A percentile compares a stretch with the other conserved stretches of the same genome.
Conservation (phyloP, 2,113 vertebrate genomes). For the Leucoraja erinaceus region DNA sequence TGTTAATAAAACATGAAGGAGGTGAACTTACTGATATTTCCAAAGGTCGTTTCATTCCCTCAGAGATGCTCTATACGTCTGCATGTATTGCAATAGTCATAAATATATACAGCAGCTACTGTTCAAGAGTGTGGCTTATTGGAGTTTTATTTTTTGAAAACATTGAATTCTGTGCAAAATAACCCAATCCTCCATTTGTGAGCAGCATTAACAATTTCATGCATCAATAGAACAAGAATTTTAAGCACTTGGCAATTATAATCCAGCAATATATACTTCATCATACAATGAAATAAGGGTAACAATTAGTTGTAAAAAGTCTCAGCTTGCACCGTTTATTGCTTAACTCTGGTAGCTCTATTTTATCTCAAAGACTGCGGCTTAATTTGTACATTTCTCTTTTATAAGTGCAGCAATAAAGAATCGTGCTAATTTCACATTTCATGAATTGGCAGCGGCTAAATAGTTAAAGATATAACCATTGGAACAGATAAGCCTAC, state of each 20-base stretch:
- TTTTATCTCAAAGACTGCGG: not conserved
- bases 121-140: not conserved
- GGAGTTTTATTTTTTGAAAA: not conserved
- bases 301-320: not conserved
- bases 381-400: not conserved
- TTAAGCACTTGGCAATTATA: not conserved
- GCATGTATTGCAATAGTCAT: not conserved
- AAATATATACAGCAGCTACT: conserved; percentile 27
- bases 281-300: not conserved
- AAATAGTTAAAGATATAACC: not conserved
- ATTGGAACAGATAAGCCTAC: not conserved
- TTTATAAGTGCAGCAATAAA: not conserved
- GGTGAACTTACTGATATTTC: conserved; percentile 15
- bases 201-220: not conserved
- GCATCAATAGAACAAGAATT: not conserved
- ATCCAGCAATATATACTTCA: not conserved
- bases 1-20: conserved; percentile 31
- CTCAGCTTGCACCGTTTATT: not conserved
- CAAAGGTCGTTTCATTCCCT: conserved; percentile 29
- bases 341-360: not conserved
- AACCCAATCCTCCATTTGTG: conserved; percentile 2
- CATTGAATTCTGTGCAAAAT: not conserved
- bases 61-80: not conserved
- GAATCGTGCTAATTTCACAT: not conserved
- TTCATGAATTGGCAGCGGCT: not conserved